Percentiles rank a stretch among this genome's conserved stretches.
Conservation (phyloP, 2,113 vertebrate genomes). For the Picathartes gymnocephalus region DNA sequence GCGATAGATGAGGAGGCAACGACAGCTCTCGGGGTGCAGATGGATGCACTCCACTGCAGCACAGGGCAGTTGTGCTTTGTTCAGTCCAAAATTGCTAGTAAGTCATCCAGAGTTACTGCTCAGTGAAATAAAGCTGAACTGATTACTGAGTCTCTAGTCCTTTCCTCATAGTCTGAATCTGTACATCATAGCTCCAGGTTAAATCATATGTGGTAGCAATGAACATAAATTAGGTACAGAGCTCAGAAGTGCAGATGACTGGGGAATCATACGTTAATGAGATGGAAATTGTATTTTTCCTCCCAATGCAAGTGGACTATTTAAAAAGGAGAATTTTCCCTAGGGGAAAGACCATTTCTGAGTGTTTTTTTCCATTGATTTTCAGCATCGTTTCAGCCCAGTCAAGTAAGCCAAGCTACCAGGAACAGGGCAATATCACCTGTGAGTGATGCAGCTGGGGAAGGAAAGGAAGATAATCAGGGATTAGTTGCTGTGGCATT, state of each 20-base stretch:
- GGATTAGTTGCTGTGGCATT: not conserved
- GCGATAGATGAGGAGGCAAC: not conserved
- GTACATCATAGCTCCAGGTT: not conserved
- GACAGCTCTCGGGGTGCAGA: not conserved
- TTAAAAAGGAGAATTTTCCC: not conserved
- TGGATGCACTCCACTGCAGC: accelerated
- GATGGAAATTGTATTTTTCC: not conserved
- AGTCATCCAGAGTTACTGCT: not conserved
- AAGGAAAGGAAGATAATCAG: not conserved
- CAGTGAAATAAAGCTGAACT: not conserved
- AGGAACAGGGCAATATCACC: not conserved
- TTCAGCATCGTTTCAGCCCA: not conserved
- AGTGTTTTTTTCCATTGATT: not conserved
- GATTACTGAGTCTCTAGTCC: not conserved
- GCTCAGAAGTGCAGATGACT: not conserved
- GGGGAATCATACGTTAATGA: not conserved
- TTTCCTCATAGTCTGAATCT: not conserved
- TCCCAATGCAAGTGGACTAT: not conserved
- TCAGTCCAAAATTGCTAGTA: not conserved
- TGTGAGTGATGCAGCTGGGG: not conserved
- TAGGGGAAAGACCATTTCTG: not conserved
- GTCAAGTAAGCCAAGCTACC: not conserved
- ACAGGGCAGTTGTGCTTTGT: not conserved
- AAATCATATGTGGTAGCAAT: not conserved
- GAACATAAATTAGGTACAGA: not conserved